A percentile compares a stretch with the other conserved stretches of the same genome.
Evolutionary conservation across 2,113 vertebrate genomes (phyloP).

Genomic region (Tupaia chinensis): DNA sequence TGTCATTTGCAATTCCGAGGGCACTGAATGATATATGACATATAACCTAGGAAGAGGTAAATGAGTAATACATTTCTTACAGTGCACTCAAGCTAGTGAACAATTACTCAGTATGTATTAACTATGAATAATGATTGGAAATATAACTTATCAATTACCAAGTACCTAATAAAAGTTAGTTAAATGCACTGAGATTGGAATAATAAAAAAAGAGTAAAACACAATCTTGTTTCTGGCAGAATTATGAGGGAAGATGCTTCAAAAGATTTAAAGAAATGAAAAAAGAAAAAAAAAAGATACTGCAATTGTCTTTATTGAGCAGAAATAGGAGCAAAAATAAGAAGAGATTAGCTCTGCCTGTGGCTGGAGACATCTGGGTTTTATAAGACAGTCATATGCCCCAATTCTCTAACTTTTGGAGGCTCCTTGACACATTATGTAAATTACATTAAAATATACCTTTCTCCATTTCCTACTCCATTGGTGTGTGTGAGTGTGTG

Average conservation of each 20-base stretch:
- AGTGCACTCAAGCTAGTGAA: slow-evolving; percentile 8
- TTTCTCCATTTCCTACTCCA: not conserved
- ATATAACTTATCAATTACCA: not conserved
- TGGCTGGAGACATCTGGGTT: not conserved
- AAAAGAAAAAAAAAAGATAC: not conserved
- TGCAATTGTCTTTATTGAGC: not conserved
- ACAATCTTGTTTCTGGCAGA: not conserved
- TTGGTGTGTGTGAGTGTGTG: no score
- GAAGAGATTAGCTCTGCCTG: not conserved
- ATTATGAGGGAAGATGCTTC: not conserved
- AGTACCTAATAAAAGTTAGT: not conserved
- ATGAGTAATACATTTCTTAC: not conserved
- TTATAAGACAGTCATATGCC: not conserved
- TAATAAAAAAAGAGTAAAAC: not conserved
- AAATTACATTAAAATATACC: not conserved
- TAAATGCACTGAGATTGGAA: not conserved
- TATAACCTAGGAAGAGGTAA: not conserved
- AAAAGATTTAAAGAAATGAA: not conserved
- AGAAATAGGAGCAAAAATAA: not conserved
- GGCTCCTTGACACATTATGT: not conserved
- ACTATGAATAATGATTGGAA: not conserved
- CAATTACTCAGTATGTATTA: not conserved
- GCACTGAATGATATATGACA: not conserved
- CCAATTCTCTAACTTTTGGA: not conserved
- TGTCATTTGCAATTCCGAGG: not conserved